Conservation (phyloP, 2,797 vertebrate genomes). For the Protonibea diacanthus region DNA sequence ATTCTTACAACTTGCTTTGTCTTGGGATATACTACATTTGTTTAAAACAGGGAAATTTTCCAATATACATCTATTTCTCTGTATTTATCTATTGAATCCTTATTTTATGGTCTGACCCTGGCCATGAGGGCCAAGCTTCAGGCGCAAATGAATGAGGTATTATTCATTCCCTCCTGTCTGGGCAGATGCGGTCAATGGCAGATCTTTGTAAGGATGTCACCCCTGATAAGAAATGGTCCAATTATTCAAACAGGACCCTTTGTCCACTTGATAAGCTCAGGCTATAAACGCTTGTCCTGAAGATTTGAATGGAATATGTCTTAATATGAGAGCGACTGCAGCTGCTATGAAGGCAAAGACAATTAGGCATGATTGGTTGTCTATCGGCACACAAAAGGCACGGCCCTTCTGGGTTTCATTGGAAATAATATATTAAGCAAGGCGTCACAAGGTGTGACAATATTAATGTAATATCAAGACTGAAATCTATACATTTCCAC, state of each 20-base stretch:
- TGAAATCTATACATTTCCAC: slow-evolving; percentile 61
- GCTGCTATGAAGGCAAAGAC: slow-evolving; percentile 86
- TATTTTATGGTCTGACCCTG: slow-evolving; percentile 75
- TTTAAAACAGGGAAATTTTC: slow-evolving; percentile 54
- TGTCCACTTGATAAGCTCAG: slow-evolving; percentile 86
- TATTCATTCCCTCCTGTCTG: slow-evolving; percentile 86
- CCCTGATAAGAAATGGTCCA: slow-evolving; percentile 87
- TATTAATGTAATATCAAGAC: slow-evolving; percentile 66
- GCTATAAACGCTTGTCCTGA: slow-evolving; percentile 83
- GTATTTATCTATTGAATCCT: slow-evolving; percentile 53
- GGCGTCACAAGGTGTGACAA: slow-evolving; percentile 57
- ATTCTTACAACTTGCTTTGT: slow-evolving; percentile 13
- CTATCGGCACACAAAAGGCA: slow-evolving; percentile 73
- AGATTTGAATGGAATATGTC: slow-evolving; percentile 87
- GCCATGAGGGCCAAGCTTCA: slow-evolving; percentile 72
- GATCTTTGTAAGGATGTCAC: slow-evolving; percentile 89
- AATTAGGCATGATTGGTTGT: slow-evolving; percentile 85
- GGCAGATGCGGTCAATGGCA: slow-evolving; percentile 87
- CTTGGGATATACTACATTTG: slow-evolving; percentile 7
- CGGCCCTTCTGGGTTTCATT: slow-evolving; percentile 69
- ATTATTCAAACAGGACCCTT: slow-evolving; percentile 87
- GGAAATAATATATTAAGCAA: slow-evolving; percentile 62
- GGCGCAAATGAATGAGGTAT: slow-evolving; percentile 80
- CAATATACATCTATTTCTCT: slow-evolving; percentile 37
- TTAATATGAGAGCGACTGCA: slow-evolving; percentile 88